These are phyloP conservation scores for Melanotaenia boesemani DNA, from an alignment of 2,797 vertebrate species.

Conservation along the genomic window DNA sequence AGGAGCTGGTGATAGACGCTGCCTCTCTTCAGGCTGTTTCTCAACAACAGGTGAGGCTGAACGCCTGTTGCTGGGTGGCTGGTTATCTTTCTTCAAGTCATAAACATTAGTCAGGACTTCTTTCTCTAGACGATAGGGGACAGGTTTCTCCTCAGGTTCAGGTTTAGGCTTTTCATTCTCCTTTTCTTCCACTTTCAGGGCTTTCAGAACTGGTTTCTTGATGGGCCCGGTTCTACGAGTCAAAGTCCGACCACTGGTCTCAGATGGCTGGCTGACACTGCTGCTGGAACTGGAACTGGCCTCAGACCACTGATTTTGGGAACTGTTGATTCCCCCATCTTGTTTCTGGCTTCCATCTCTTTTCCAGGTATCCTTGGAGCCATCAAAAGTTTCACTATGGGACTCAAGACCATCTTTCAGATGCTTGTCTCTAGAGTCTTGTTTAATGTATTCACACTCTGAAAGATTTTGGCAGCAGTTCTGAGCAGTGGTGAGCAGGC, in stretches of 20 bases:
- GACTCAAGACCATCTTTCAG: conserved; percentile 82
- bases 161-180: conserved; percentile 93
- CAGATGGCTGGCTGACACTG: conserved; percentile 82
- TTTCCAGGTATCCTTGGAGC: conserved; percentile 89
- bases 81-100: conserved; percentile 86
- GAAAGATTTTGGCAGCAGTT: conserved; percentile 77
- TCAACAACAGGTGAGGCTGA: conserved; percentile 83
- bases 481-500: conserved; percentile 74
- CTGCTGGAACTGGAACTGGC: conserved; percentile 78
- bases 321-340: conserved; percentile 63
- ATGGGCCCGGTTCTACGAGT: conserved; percentile 93
- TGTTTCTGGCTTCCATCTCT: conserved; percentile 85
- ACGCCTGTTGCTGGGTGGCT: conserved; percentile 73
- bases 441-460: conserved; percentile 84
- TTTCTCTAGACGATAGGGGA: conserved; percentile 87
- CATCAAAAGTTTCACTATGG: conserved; percentile 70
- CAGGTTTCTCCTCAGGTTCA: conserved; percentile 88
- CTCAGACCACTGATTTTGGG: conserved; percentile 87
- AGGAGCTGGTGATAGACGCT: conserved; percentile 69
- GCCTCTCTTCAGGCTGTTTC: conserved; percentile 77
- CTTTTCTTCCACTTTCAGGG: conserved; percentile 97
- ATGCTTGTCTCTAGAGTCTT: conserved; percentile 83
- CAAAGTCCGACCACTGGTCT: conserved; percentile 84
- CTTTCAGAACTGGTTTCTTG: conserved; percentile 97
- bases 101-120: conserved; percentile 86